Evolutionary conservation across 2,888 invertebrate species (phyloP), one percentile per base, ranked within the genome.

Genomic region (Heliconius erato): DNA sequence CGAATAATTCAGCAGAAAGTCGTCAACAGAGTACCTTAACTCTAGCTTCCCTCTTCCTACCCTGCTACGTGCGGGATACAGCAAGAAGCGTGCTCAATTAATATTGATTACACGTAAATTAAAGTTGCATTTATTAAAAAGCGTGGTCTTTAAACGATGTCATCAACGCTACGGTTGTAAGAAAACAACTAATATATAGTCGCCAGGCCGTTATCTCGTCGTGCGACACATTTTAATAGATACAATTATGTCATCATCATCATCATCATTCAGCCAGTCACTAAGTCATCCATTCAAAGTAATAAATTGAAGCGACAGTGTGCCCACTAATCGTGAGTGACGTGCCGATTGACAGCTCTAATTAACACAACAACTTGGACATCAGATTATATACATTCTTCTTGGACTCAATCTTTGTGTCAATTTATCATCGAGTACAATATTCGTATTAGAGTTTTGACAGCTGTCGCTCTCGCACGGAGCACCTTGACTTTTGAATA

Each of bases 311-410:
- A 83, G 72, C 63, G 80, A 83, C 82, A 83, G 79, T 82, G 81
- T 80, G 35, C 72, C 79, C 67, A 80, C 83, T 85, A 83, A 86
- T 85, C 80, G 82, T 84, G 85, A 84, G 59, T 83, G 84, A 83
- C 84, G 69, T 76, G 49, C 65, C 54, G 83, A 84, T 78, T 78
- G 83, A 82, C 82, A 78, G 69, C 67, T 54, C 72, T 82, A 84
- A 85, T 85, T 84, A 85, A 84, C 77, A 84, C 69, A 80, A 79
- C 85, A 54, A 79, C 35, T 72, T 79, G 81, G 71, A 82, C 82
- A 83, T 84, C 81, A 83, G 85, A 85, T 85, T 84, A 82, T 81
- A 81, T 80, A 79, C 74, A 84, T 82, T 79, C 76, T 81, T 77
- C 74, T 82, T 80, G 71, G 78, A 79, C 72, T 74, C 77, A 81